Evolutionary conservation across 1,140 invertebrate genomes (phyloP).

Genomic region (Drosophila tani): DNA sequence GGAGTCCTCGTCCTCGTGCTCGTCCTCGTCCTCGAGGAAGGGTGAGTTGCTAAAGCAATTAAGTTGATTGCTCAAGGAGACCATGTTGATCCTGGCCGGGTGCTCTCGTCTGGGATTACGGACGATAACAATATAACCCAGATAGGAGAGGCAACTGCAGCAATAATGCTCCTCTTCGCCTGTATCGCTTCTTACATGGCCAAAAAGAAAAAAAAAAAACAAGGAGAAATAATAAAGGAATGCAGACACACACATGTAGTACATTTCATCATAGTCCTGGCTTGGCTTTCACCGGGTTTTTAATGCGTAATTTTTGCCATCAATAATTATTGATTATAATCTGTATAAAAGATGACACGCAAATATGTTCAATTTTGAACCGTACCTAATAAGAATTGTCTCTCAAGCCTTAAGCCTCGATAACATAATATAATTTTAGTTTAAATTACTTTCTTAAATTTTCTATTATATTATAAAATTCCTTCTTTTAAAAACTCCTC

Average conservation of each 20-base stretch:
- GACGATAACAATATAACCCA: constrained; percentile 59
- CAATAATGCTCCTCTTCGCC: constrained; percentile 21
- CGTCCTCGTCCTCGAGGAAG: constrained; percentile 3
- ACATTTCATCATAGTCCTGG: constrained; percentile 38
- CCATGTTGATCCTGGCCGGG: constrained; percentile 10
- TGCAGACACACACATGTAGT: constrained; percentile 41
- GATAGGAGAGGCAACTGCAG: constrained; percentile 34
- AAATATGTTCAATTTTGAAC: too few relatives aligned
- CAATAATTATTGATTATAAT: too few relatives aligned
- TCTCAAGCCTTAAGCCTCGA: too few relatives aligned
- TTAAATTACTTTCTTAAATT: background rate
- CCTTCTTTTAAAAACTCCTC: background rate
- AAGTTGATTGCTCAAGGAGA: constrained; percentile 73
- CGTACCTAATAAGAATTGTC: too few relatives aligned
- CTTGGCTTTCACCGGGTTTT: background rate
- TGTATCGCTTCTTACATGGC: constrained; percentile 12
- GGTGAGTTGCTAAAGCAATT: constrained; percentile 61
- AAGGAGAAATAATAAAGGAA: constrained; percentile 26
- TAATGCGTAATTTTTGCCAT: too few relatives aligned
- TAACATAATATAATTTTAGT: background rate
- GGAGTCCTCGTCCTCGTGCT: background rate
- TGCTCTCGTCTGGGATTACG: constrained; percentile 57
- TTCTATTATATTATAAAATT: background rate
- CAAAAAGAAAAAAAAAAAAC: constrained; percentile 9
- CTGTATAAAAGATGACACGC: too few relatives aligned